Evolutionary conservation across 2,797 vertebrate genomes (phyloP), one percentile per base, ranked within the genome.

Genomic region (Huso huso): DNA sequence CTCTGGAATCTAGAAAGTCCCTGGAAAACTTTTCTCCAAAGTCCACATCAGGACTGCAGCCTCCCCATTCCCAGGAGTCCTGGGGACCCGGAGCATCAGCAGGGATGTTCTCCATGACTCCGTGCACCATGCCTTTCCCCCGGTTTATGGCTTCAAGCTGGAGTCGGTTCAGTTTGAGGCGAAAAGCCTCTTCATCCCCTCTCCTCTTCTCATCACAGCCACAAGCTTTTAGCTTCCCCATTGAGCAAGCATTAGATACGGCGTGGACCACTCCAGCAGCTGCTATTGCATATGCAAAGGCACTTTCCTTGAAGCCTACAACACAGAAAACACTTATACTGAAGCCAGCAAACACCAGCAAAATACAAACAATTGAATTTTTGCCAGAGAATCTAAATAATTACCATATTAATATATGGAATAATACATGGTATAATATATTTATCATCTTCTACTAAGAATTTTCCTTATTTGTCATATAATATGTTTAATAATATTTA

Each of bases 41-140:
- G 76, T 98, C 95, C 86, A 99, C 93, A 0, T 99, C 94, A 0
- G 96, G 97, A 78, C 97, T 99, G 87, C 97, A 99, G 73, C 97
- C 97, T 2, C 96, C 96, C 97, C 97, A 99, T 66, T 99, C 97
- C 97, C 97, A 99, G 80, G 95, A 93, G 85, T 98, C 96, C 81
- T 96, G 94, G 48, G 94, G 92, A 59, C 93, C 93, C 0, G 93
- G 92, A 64, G 92, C 85, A 58, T 96, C 94, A 0, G 89, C 87
- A 0, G 95, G 94, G 74, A 92, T 90, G 76, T 95, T 93, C 75
- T 98, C 96, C 76, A 97, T 93, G 68, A 99, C 95, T 0, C 96
- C 96, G 0, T 99, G 96, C 61, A 94, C 94, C 93, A 98, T 94
- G 67, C 96, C 96, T 74, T 99, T 99, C 49, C 97, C 93, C 0